Base-by-base conservation (phyloP, 2,797 vertebrate species). In the Coranthus polyacanthus region DNA sequence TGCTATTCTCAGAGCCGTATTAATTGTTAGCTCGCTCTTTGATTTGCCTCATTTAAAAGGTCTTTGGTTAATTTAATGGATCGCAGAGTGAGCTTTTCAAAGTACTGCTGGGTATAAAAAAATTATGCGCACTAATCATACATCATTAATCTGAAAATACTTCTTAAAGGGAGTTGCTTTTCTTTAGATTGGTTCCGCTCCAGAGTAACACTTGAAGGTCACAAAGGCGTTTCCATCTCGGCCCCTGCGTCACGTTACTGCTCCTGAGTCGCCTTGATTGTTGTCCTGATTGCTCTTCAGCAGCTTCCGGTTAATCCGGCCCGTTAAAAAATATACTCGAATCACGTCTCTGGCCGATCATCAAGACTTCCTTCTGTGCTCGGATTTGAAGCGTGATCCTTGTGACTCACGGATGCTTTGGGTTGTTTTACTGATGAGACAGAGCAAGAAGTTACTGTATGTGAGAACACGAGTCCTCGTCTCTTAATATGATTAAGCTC, bases 11-110 rank as follows among this genome's bases (percentile, higher is more conserved):
- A 82, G 91, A 86, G 74, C 84, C 26, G 60, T 72, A 86, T 88
- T 92, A 92, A 94, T 92, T 92, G 88, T 89, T 63, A 58, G 59
- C 79, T 67, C 63, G 24, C 82, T 83, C 80, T 86, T 83, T 82
- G 73, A 89, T 92, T 91, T 83, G 85, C 86, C 87, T 90, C 84
- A 91, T 92, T 93, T 90, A 84, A 89, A 86, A 88, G 84, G 88
- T 88, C 87, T 88, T 88, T 77, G 72, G 77, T 84, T 90, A 87
- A 91, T 93, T 92, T 92, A 92, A 93, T 83, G 90, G 92, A 88
- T 93, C 79, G 64, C 59, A 68, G 85, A 85, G 55, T 83, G 81
- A 91, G 79, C 80, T 89, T 91, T 86, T 85, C 71, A 85, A 89
- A 92, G 88, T 82, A 73, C 79, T 72, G 84, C 79, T 51, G 75